Evolutionary conservation across 2,113 vertebrate species (phyloP).

Genomic region (Mirza zaza): DNA sequence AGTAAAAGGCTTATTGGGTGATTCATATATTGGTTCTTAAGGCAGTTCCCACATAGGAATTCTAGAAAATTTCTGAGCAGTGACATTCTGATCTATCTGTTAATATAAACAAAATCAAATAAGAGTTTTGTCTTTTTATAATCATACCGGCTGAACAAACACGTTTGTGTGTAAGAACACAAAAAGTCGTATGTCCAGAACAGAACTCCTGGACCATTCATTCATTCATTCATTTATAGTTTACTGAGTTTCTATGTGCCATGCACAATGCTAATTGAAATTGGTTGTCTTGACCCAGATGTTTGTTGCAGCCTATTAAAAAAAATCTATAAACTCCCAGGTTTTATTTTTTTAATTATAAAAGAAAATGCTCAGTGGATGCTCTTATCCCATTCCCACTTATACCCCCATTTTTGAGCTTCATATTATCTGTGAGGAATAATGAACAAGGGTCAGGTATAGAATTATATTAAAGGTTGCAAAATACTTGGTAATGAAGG

Average conservation of each 20-base stretch:
- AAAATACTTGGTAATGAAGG: constrained; percentile 21
- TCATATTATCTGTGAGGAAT: constrained; percentile 11
- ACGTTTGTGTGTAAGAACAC: background rate
- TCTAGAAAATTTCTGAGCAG: background rate
- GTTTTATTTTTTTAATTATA: constrained; percentile 47
- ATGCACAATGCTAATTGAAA: background rate
- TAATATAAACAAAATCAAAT: constrained; percentile 1
- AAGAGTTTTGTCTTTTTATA: background rate
- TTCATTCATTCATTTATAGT: background rate
- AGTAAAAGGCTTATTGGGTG: background rate
- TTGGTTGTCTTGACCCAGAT: background rate
- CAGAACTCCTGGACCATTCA: background rate
- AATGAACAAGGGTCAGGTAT: background rate
- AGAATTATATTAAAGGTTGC: background rate
- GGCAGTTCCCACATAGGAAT: background rate
- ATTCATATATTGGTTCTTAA: background rate
- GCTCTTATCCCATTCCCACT: background rate
- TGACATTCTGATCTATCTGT: background rate
- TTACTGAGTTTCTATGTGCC: background rate
- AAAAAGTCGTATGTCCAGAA: background rate
- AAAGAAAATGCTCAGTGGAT: background rate
- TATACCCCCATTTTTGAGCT: background rate
- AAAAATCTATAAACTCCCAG: background rate
- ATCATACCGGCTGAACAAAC: background rate
- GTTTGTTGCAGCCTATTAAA: background rate